phyloP scores from a whole-genome alignment of 2,113 vertebrate genomes.

The Aegithalos caudatus region DNA sequence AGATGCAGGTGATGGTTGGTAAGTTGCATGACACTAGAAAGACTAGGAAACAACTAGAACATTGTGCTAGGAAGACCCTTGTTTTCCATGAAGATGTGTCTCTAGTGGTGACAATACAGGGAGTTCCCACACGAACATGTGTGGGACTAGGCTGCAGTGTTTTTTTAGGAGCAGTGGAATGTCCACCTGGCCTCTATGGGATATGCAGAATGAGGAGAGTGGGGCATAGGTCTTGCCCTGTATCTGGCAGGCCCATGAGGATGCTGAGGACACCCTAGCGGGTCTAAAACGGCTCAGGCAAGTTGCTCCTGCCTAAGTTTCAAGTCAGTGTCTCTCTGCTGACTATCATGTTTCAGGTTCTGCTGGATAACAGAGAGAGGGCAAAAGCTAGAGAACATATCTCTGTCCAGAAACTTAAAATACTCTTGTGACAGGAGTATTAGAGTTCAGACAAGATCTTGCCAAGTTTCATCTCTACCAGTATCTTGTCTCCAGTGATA shows the following conservation, averaged over 20 bases:
- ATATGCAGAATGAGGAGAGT: neutral
- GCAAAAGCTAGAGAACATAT: neutral
- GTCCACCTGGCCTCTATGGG: neutral
- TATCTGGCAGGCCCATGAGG: neutral
- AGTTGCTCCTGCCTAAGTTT: neutral
- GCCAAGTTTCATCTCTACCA: constrained; percentile 16
- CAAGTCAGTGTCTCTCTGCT: neutral
- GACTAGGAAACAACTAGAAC: neutral
- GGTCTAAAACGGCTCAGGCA: neutral
- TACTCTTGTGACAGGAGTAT: neutral
- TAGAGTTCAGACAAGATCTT: constrained; percentile 11
- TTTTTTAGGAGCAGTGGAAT: neutral
- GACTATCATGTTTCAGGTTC: neutral
- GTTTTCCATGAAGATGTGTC: neutral
- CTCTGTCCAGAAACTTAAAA: constrained; percentile 8
- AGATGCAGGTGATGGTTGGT: neutral
- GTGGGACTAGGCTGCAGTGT: neutral
- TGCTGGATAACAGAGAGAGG: neutral
- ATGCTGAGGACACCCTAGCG: neutral
- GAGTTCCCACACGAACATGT: fast-evolving
- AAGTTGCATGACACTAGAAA: neutral
- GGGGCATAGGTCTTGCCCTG: neutral
- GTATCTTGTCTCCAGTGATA: constrained; percentile 18
- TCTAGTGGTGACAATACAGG: neutral
- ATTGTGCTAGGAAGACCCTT: neutral